Evolutionary conservation across 2,888 invertebrate species (phyloP).

Genomic region (Rhagonycha lutea): DNA sequence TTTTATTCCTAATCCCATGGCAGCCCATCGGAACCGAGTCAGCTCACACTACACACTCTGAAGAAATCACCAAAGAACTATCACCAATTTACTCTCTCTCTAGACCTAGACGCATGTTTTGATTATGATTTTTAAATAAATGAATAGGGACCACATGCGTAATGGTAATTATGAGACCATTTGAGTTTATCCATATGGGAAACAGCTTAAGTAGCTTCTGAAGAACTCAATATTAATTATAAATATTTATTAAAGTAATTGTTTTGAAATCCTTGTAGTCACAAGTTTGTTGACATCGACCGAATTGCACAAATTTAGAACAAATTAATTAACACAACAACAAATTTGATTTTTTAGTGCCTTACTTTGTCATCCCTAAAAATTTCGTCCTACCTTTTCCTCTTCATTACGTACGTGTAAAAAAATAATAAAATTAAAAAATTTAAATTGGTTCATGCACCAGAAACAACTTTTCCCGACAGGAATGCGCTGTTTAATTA

Average conservation of each 20-base stretch:
- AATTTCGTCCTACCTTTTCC: too few species aligned
- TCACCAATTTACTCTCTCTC: neutral
- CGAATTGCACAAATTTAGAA: neutral
- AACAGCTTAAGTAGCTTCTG: constrained; percentile 16
- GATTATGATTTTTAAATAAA: neutral
- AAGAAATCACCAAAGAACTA: neutral
- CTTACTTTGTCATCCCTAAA: too few species aligned
- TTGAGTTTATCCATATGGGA: constrained; percentile 19
- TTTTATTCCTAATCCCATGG: neutral
- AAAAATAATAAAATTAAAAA: neutral
- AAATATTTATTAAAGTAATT: neutral
- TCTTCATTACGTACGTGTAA: neutral
- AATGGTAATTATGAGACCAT: constrained; percentile 22
- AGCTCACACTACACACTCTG: neutral
- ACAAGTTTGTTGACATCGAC: constrained; percentile 1
- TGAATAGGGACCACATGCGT: neutral
- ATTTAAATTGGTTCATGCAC: neutral
- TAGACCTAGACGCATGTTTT: neutral
- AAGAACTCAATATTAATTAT: neutral
- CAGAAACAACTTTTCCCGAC: neutral
- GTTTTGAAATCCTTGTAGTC: neutral
- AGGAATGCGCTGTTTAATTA: neutral
- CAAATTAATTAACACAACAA: neutral
- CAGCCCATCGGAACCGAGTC: neutral
- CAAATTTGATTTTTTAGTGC: neutral